Evolutionary conservation across 2,888 invertebrate species (phyloP).

Genomic region (Limulus polyphemus): DNA sequence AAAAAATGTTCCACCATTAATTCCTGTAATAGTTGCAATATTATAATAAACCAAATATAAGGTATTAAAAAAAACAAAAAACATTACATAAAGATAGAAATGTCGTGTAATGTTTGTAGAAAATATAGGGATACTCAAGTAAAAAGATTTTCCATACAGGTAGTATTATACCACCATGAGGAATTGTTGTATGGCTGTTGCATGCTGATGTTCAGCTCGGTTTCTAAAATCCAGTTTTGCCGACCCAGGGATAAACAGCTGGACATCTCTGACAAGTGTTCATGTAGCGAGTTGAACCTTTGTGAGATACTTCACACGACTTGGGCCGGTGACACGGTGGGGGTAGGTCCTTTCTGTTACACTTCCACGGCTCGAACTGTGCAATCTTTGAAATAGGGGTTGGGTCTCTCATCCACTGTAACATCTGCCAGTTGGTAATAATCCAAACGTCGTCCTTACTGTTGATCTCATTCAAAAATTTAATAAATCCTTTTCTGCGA

Average conservation of each 20-base stretch:
- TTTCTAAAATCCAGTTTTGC: conserved; percentile 34
- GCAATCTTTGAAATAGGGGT: conserved; percentile 69
- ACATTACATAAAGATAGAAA: too few relatives aligned
- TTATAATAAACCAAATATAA: too few relatives aligned
- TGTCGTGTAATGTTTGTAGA: too few relatives aligned
- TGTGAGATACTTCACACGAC: conserved; percentile 89
- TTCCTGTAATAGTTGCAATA: too few relatives aligned
- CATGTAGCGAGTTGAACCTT: conserved; percentile 67
- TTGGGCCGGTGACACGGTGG: conserved; percentile 85
- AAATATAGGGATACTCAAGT: too few relatives aligned
- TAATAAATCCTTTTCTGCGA: conserved; percentile 85
- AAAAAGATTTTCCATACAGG: too few relatives aligned
- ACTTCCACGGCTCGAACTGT: conserved; percentile 78
- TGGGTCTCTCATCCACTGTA: conserved; percentile 89
- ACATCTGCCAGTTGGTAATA: conserved; percentile 81
- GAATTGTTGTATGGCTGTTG: background rate
- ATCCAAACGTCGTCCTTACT: conserved; percentile 65
- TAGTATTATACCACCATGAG: too few relatives aligned
- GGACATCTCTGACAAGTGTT: conserved; percentile 89
- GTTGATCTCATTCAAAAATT: conserved; percentile 59
- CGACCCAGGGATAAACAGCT: conserved; percentile 71
- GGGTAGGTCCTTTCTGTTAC: conserved; percentile 70
- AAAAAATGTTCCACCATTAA: background rate
- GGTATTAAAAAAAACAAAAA: too few relatives aligned
- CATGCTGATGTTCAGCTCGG: background rate